These are phyloP conservation scores for Taphrorychus bicolor DNA, from an alignment of 2,888 invertebrate species.

Conservation along the genomic window DNA sequence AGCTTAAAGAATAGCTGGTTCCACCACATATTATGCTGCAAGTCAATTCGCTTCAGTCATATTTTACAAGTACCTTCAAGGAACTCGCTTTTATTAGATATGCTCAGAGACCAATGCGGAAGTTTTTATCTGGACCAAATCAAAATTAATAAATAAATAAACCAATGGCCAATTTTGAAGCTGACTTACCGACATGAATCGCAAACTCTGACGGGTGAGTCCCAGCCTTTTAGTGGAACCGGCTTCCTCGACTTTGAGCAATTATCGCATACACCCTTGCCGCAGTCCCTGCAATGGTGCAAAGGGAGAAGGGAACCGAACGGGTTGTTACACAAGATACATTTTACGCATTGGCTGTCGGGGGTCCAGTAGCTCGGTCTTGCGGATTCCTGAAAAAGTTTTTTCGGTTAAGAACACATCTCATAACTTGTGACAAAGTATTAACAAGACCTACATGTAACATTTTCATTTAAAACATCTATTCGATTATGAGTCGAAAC, in stretches of 20 bases:
- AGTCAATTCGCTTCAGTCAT: no score
- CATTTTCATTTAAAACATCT: background rate
- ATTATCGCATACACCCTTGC: slow-evolving; percentile 71
- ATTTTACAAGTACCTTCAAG: no score
- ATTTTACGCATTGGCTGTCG: slow-evolving; percentile 72
- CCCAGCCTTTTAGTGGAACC: slow-evolving; percentile 78
- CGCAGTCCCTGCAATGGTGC: slow-evolving; percentile 78
- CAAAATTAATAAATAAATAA: no score
- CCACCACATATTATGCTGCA: no score
- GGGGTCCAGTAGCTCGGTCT: slow-evolving; percentile 83
- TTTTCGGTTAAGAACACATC: background rate
- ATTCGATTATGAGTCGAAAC: no score
- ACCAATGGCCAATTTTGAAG: no score
- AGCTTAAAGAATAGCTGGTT: no score
- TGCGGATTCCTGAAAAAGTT: slow-evolving; percentile 64
- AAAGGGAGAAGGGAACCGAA: slow-evolving; percentile 65
- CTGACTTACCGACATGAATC: slow-evolving; percentile 67
- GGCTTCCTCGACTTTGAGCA: slow-evolving; percentile 67
- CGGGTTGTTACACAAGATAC: slow-evolving; percentile 68
- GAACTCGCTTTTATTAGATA: no score
- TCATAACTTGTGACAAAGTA: background rate
- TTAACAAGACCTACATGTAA: no score
- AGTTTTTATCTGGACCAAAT: no score
- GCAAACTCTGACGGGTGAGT: slow-evolving; percentile 76
- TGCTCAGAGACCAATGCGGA: no score